A percentile compares a stretch with the other conserved stretches of the same genome.
Evolutionary conservation across 2,797 vertebrate genomes (phyloP).

Genomic region (Spea hammondii): DNA sequence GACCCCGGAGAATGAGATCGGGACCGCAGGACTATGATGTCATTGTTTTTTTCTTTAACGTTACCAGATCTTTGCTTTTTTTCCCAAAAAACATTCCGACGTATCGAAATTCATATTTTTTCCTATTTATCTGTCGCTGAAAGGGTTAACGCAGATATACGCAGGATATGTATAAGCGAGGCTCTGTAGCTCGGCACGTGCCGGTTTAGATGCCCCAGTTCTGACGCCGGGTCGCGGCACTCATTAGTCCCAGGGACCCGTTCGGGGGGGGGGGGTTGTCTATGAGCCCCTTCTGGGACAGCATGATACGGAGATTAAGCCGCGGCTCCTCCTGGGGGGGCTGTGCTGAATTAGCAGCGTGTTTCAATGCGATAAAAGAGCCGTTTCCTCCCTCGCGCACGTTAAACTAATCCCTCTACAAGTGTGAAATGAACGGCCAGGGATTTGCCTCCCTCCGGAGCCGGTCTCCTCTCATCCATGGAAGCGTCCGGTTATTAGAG

Average conservation of each 20-base stretch:
- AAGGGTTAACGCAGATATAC: neutral
- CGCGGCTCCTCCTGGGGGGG: conserved; percentile 73
- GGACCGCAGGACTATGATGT: too few species aligned
- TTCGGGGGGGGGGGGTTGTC: conserved; percentile 36
- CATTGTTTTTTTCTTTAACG: too few species aligned
- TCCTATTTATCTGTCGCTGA: neutral
- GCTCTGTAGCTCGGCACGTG: neutral
- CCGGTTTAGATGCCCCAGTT: neutral
- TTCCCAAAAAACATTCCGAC: too few species aligned
- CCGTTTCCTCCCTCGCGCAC: conserved; percentile 77
- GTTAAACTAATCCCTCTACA: conserved; percentile 84
- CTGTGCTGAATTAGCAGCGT: conserved; percentile 87
- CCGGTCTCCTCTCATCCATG: neutral
- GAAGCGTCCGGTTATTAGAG: too few species aligned
- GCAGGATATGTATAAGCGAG: neutral
- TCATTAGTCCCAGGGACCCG: neutral
- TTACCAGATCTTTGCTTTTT: too few species aligned
- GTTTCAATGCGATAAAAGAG: conserved; percentile 93
- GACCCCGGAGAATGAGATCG: too few species aligned
- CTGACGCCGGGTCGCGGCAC: neutral
- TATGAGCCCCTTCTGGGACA: conserved; percentile 75
- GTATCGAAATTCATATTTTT: too few species aligned
- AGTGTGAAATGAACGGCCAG: conserved; percentile 82
- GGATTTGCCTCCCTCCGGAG: conserved; percentile 52
- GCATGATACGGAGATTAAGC: conserved; percentile 84